Conservation (phyloP, 2,888 invertebrate species). For the Tortrix viridana region DNA sequence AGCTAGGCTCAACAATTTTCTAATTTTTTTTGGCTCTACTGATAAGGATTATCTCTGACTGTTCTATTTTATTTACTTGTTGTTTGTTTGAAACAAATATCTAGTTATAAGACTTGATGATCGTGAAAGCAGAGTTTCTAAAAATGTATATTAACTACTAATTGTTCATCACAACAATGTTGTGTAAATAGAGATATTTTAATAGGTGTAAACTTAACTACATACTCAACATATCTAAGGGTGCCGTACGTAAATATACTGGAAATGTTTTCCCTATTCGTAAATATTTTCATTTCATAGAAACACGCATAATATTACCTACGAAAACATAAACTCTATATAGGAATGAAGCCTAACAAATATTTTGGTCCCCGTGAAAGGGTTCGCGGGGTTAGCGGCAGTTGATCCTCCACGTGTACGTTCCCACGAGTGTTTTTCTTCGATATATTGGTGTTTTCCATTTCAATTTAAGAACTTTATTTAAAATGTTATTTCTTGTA, state of each 20-base stretch:
- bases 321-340: slow-evolving; percentile 10
- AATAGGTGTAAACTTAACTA: background rate
- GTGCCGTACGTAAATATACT: background rate
- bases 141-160: no score
- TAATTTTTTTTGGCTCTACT: no score
- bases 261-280: slow-evolving; percentile 12
- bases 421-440: slow-evolving; percentile 21
- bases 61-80: no score
- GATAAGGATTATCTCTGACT: no score
- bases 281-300: slow-evolving; percentile 6
- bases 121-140: no score
- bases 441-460: background rate
- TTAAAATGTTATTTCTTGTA: no score
- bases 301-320: slow-evolving; percentile 11
- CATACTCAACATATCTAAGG: background rate
- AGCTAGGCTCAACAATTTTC: no score
- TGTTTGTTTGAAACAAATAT: no score
- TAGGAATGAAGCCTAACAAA: slow-evolving; percentile 20
- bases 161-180: slow-evolving; percentile 2
- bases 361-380: slow-evolving; percentile 26
- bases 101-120: no score
- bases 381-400: slow-evolving; percentile 23
- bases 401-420: slow-evolving; percentile 25
- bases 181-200: background rate
- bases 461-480: background rate